Conservation (phyloP, 2,797 vertebrate genomes). For the Pagetopsis macropterus region DNA sequence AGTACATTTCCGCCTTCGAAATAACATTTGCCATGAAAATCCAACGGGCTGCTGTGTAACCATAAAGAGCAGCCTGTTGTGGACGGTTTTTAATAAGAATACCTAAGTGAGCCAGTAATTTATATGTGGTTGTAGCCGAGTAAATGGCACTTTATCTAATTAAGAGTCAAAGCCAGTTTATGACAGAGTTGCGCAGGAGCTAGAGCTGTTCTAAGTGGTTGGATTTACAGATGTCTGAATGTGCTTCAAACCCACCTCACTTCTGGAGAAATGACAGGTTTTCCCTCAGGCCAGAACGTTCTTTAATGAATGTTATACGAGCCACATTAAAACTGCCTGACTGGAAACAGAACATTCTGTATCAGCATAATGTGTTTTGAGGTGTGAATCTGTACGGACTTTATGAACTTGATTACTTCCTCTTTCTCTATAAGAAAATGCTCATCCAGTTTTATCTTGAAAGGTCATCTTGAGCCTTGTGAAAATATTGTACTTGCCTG, state of each 20-base stretch:
- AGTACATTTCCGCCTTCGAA: conserved; percentile 6
- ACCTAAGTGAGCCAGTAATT: conserved; percentile 57
- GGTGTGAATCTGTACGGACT: not conserved
- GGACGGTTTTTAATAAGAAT: conserved; percentile 76
- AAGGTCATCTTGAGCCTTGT: conserved; percentile 45
- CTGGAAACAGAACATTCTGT: conserved; percentile 12
- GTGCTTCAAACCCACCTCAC: conserved; percentile 1
- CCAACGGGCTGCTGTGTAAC: conserved; percentile 32
- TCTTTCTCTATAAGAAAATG: conserved; percentile 33
- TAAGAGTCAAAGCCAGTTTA: conserved; percentile 63
- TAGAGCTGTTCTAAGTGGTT: conserved; percentile 34
- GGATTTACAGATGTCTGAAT: conserved; percentile 48
- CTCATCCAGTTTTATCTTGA: conserved; percentile 31
- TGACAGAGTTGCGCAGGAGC: conserved; percentile 30
- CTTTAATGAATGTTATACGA: conserved; percentile 36
- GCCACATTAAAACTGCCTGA: conserved; percentile 15
- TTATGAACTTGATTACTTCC: conserved; percentile 18
- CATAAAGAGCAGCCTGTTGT: conserved; percentile 46
- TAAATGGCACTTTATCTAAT: conserved; percentile 67
- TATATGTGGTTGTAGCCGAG: conserved; percentile 63
- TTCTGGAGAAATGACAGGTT: conserved; percentile 16
- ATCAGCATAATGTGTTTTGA: conserved; percentile 3
- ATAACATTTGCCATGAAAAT: conserved; percentile 46
- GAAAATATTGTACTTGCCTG: conserved; percentile 54
- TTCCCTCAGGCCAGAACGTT: conserved; percentile 10